Conservation (phyloP, 2,797 vertebrate species). For the Gallinago nigripennis region DNA sequence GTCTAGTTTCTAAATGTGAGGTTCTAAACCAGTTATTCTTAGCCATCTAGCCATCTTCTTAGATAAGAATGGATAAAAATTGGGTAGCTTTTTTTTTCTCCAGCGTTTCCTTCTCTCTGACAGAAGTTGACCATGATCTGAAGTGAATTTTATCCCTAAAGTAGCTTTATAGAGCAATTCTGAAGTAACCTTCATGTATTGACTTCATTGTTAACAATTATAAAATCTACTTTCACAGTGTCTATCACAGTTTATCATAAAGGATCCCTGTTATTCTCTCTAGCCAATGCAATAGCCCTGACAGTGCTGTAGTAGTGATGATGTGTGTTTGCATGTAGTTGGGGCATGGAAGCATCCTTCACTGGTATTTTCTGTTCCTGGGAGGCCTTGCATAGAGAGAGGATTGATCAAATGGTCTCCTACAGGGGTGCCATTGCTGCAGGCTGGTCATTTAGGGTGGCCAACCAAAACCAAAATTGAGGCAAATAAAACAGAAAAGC, state of each 20-base stretch:
- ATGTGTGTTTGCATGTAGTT: background rate
- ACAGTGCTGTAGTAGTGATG: background rate
- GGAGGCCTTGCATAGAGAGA: background rate
- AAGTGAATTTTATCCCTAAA: conserved; percentile 12
- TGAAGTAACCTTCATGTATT: conserved; percentile 31
- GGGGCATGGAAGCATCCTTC: background rate
- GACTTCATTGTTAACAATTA: conserved; percentile 59
- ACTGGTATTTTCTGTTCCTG: background rate
- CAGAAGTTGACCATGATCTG: conserved; percentile 15
- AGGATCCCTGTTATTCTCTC: conserved; percentile 7
- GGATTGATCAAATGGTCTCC: background rate
- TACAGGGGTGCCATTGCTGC: background rate
- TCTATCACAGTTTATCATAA: background rate
- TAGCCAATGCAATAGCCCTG: background rate
- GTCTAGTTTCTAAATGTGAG: background rate
- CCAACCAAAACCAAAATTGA: conserved; percentile 52
- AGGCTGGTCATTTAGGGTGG: conserved; percentile 50
- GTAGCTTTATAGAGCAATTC: conserved; percentile 40
- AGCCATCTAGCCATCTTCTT: background rate
- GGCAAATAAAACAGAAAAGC: conserved; percentile 64
- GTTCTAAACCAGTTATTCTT: conserved; percentile 18
- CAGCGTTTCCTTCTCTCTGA: background rate
- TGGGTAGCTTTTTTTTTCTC: background rate
- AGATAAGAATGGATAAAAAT: conserved; percentile 30
- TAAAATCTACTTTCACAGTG: conserved; percentile 30